Conservation (phyloP, 2,888 invertebrate genomes). For the Meloe dianella region DNA sequence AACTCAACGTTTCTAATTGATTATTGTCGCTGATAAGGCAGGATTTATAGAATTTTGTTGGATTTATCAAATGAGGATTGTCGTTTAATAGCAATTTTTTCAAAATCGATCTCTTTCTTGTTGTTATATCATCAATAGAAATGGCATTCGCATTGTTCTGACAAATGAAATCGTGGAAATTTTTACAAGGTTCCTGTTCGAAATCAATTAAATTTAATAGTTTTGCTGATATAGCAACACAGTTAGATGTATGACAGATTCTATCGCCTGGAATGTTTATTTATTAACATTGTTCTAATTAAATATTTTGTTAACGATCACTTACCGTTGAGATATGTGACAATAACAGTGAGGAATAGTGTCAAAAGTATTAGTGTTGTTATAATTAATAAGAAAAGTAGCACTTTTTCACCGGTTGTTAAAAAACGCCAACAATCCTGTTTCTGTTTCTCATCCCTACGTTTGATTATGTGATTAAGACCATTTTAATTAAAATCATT, state of each 20-base stretch:
- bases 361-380: conserved; percentile 13
- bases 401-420: conserved; percentile 22
- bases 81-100: conserved; percentile 39
- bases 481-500: neutral
- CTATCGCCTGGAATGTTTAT: conserved; percentile 26
- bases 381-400: conserved; percentile 22
- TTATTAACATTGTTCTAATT: neutral
- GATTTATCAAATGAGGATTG: conserved; percentile 56
- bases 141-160: conserved; percentile 65
- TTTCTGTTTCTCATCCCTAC: conserved; percentile 20
- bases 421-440: conserved; percentile 27
- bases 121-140: conserved; percentile 64
- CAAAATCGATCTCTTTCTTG: conserved; percentile 64
- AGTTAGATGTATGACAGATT: conserved; percentile 65
- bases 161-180: conserved; percentile 77
- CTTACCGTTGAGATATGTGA: conserved; percentile 11
- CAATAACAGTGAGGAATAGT: neutral
- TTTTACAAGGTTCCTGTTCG: conserved; percentile 73
- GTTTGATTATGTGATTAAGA: neutral
- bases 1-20: neutral
- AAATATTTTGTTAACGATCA: neutral
- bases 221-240: conserved; percentile 75
- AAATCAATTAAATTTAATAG: conserved; percentile 70
- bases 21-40: conserved; percentile 48
- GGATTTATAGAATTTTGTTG: conserved; percentile 58